These are phyloP conservation scores for Phalera bucephala DNA, from an alignment of 2,888 invertebrate species.

Conservation along the genomic window DNA sequence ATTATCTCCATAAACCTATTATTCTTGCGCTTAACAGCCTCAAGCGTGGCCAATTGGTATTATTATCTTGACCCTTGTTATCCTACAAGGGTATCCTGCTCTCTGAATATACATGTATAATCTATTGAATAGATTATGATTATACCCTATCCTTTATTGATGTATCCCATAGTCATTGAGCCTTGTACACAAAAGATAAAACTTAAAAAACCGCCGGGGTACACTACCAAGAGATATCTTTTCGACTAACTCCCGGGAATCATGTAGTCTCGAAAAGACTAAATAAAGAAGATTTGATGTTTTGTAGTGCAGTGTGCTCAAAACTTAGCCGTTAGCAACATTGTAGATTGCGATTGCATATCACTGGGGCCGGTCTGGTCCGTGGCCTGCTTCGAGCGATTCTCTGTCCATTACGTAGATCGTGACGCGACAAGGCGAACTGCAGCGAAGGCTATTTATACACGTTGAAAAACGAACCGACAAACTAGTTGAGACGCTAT, in stretches of 20 bases:
- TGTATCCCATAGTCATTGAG: too few species aligned
- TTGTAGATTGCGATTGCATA: slow-evolving; percentile 42
- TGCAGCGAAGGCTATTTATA: slow-evolving; percentile 28
- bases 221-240: too few species aligned
- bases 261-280: too few species aligned
- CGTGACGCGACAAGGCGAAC: slow-evolving; percentile 41
- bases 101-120: not conserved
- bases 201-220: too few species aligned
- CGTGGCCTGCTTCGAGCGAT: slow-evolving; percentile 33
- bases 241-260: too few species aligned
- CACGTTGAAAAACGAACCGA: slow-evolving; percentile 17
- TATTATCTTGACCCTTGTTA: not conserved
- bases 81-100: not conserved
- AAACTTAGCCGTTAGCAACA: slow-evolving; percentile 12
- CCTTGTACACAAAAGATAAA: too few species aligned
- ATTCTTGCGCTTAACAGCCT: not conserved
- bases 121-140: too few species aligned
- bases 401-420: slow-evolving; percentile 42
- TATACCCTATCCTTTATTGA: too few species aligned
- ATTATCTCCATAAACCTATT: not conserved
- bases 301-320: not conserved
- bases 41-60: not conserved
- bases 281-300: too few species aligned
- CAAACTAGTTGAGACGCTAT: slow-evolving; percentile 27
- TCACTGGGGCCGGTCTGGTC: slow-evolving; percentile 32